Evolutionary conservation across 1,140 invertebrate species (phyloP).

Genomic region (Dolichoris vasculosae): DNA sequence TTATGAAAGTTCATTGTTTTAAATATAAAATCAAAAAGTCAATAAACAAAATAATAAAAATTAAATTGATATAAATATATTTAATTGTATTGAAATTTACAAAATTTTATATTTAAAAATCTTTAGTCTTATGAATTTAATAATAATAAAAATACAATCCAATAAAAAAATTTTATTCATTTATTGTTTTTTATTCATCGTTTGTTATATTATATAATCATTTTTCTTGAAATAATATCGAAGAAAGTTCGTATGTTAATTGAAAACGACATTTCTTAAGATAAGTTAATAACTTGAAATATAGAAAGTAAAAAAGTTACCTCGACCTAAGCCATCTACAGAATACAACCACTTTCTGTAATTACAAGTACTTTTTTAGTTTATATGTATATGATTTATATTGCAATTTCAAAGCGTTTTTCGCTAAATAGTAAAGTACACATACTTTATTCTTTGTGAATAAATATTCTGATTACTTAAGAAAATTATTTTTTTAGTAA

Average conservation of each 20-base stretch:
- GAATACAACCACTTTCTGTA: conserved; percentile 47
- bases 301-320: conserved; percentile 42
- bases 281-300: conserved; percentile 40
- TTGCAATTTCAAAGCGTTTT: background rate
- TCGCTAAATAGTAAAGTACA: too few relatives aligned
- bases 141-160: background rate
- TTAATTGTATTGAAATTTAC: too few relatives aligned
- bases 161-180: background rate
- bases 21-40: too few relatives aligned
- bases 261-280: conserved; percentile 35
- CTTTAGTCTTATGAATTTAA: too few relatives aligned
- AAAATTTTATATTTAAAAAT: too few relatives aligned
- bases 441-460: too few relatives aligned
- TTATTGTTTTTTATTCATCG: background rate
- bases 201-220: background rate
- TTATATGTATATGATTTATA: too few relatives aligned
- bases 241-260: conserved; percentile 18
- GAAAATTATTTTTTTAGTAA: too few relatives aligned
- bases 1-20: too few relatives aligned
- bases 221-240: conserved; percentile 16
- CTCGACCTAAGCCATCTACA: background rate
- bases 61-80: too few relatives aligned
- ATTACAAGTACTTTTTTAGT: conserved; percentile 42
- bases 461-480: too few relatives aligned
- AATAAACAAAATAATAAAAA: too few relatives aligned